Conservation (phyloP, 2,797 vertebrate genomes). For the Neosilurus mollespiculum region DNA sequence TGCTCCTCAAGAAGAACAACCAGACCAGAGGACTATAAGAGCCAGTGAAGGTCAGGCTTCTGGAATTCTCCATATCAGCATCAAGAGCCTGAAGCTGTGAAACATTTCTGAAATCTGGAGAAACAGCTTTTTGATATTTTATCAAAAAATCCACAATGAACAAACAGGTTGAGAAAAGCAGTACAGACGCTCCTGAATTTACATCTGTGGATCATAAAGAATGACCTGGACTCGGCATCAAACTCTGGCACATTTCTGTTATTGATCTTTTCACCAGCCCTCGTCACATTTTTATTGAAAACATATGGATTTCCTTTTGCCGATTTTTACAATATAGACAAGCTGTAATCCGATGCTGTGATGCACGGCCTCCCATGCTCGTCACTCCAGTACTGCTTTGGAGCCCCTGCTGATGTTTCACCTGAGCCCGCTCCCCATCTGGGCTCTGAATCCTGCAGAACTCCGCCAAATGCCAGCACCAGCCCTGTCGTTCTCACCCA, state of each 20-base stretch:
- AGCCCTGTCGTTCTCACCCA: slow-evolving; percentile 64
- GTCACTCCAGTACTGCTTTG: slow-evolving; percentile 75
- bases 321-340: not conserved
- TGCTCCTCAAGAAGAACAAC: not conserved
- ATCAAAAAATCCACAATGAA: not conserved
- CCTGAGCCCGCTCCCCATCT: slow-evolving; percentile 57
- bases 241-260: not conserved
- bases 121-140: not conserved
- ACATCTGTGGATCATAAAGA: not conserved
- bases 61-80: not conserved
- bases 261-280: not conserved
- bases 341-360: slow-evolving; percentile 26
- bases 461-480: slow-evolving; percentile 40
- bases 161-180: not conserved
- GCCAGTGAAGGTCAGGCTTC: not conserved
- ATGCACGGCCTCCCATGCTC: slow-evolving; percentile 79
- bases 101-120: not conserved
- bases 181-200: not conserved
- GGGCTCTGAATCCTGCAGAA: slow-evolving; percentile 54
- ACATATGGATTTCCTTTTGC: slow-evolving; percentile 12
- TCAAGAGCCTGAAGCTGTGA: not conserved
- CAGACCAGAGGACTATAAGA: not conserved
- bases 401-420: slow-evolving; percentile 68
- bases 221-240: not conserved
- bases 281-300: slow-evolving; percentile 1